Conservation (phyloP, 2,113 vertebrate genomes). For the Hippocampus comes region DNA sequence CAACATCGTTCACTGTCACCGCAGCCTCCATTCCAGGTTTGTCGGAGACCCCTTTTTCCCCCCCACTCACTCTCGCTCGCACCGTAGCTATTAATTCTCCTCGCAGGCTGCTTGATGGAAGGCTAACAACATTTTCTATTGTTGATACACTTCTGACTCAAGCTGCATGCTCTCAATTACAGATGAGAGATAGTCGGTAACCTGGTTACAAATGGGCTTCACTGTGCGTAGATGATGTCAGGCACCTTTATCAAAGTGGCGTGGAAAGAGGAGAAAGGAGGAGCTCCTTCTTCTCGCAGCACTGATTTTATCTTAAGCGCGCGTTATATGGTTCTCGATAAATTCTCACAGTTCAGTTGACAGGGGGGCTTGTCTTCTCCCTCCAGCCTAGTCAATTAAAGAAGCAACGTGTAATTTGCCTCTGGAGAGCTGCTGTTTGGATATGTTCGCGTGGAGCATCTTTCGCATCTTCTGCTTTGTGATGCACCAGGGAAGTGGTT, state of each 20-base stretch:
- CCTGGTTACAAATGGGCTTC: conserved; percentile 74
- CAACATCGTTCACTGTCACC: conserved; percentile 66
- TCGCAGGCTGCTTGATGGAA: conserved; percentile 74
- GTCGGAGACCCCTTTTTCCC: conserved; percentile 49
- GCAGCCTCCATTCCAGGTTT: conserved; percentile 50
- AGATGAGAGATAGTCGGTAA: conserved; percentile 74
- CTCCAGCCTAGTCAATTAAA: conserved; percentile 37
- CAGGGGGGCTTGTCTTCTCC: conserved; percentile 5
- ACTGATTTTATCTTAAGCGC: conserved; percentile 50
- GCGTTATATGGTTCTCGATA: conserved; percentile 39
- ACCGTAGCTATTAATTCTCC: conserved; percentile 74
- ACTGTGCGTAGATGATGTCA: conserved; percentile 72
- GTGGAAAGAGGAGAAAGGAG: conserved; percentile 54
- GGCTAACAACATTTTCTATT: conserved; percentile 73
- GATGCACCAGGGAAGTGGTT: not conserved
- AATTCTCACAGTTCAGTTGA: conserved; percentile 29
- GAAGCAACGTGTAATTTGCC: conserved; percentile 18
- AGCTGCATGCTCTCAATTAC: conserved; percentile 73
- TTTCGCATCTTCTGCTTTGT: not conserved
- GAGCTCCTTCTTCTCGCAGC: conserved; percentile 34
- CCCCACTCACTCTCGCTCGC: conserved; percentile 32
- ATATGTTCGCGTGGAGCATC: not conserved
- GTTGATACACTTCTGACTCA: conserved; percentile 72
- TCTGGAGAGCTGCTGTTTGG: conserved; percentile 9
- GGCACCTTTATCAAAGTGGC: conserved; percentile 67